Evolutionary conservation across 1,140 invertebrate species (phyloP).

Genomic region (Homalodisca vitripennis): DNA sequence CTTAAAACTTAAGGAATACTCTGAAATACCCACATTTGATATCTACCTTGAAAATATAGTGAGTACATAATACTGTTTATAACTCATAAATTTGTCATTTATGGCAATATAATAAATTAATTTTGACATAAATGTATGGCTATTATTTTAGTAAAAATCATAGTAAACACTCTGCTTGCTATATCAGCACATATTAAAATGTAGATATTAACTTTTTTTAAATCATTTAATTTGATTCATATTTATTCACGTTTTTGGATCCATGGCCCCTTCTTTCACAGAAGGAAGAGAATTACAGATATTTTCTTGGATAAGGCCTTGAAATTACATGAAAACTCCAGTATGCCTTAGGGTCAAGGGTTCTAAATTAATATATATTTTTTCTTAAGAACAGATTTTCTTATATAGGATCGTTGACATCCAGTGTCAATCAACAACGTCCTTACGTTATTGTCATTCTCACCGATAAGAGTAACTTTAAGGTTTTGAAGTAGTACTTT

Average conservation of each 20-base stretch:
- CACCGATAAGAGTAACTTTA: too few relatives aligned
- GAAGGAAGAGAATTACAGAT: neutral
- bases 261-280: neutral
- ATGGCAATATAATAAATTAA: too few relatives aligned
- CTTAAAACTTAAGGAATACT: too few relatives aligned
- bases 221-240: neutral
- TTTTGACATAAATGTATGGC: too few relatives aligned
- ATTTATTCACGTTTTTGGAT: neutral
- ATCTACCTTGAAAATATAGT: too few relatives aligned
- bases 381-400: neutral
- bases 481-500: too few relatives aligned
- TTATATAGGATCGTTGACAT: conserved; percentile 17
- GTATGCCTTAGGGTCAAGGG: neutral
- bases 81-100: too few relatives aligned
- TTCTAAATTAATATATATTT: neutral
- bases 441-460: too few relatives aligned
- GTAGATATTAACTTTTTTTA: conserved; percentile 2
- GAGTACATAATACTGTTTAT: too few relatives aligned
- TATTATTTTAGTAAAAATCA: too few relatives aligned
- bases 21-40: too few relatives aligned
- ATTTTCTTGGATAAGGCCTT: neutral
- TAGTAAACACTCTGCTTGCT: too few relatives aligned
- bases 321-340: conserved; percentile 3
- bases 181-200: conserved; percentile 22
- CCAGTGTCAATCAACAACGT: conserved; percentile 22